A percentile compares a stretch with the other conserved stretches of the same genome.
phyloP scores from a whole-genome alignment of 2,797 vertebrate species.

The Petrocephalus sullivani region DNA sequence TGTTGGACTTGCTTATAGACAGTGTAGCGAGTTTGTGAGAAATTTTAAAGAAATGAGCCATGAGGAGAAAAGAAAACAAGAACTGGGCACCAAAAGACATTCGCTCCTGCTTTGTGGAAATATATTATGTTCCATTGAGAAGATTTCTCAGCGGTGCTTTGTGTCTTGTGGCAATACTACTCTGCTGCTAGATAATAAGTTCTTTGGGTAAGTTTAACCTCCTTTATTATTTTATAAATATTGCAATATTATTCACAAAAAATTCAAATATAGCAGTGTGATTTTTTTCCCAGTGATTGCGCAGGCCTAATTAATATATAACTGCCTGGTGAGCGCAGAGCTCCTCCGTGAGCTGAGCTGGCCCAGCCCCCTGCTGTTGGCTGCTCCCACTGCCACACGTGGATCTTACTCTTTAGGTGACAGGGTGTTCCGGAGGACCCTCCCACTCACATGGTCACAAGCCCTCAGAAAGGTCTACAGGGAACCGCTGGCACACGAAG shows the following conservation, averaged over 20 bases:
- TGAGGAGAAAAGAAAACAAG: too few species aligned
- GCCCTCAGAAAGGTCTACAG: not conserved
- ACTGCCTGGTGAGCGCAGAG: not conserved
- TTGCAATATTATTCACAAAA: not conserved
- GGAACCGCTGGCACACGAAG: not conserved
- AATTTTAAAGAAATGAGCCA: too few species aligned
- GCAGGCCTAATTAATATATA: not conserved
- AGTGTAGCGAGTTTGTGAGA: too few species aligned
- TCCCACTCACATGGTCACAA: not conserved
- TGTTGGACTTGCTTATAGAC: too few species aligned
- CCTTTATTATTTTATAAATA: not conserved
- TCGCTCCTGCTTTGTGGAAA: too few species aligned
- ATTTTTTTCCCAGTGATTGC: not conserved
- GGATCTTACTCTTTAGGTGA: not conserved
- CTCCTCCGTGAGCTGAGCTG: not conserved
- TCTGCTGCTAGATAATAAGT: not conserved
- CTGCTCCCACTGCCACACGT: not conserved
- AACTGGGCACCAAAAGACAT: too few species aligned
- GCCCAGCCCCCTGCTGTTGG: not conserved
- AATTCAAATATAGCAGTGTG: too few species aligned
- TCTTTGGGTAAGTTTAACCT: not conserved
- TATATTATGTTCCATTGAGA: too few species aligned
- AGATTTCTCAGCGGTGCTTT: too few species aligned
- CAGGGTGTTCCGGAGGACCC: not conserved
- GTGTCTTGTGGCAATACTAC: not conserved